Conservation (phyloP, 2,797 vertebrate genomes). For the Austrolebias charrua region DNA sequence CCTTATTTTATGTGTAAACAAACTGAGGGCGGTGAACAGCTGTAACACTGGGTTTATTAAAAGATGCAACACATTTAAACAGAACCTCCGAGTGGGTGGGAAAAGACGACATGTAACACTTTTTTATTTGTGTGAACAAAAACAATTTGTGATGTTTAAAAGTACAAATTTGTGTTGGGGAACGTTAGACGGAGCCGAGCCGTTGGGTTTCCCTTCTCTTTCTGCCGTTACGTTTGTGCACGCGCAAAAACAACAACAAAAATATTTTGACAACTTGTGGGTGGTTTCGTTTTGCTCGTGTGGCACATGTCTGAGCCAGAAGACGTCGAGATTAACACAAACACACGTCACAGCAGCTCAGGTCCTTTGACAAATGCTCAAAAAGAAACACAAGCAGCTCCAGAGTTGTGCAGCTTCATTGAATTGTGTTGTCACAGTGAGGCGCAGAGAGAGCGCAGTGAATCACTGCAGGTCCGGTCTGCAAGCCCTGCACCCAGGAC, state of each 20-base stretch:
- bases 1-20: not conserved
- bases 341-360: not conserved
- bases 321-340: not conserved
- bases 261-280: not conserved
- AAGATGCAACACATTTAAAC: not conserved
- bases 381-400: not conserved
- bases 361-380: not conserved
- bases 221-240: not conserved
- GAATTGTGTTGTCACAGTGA: slow-evolving; percentile 5
- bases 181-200: not conserved
- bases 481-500: not conserved
- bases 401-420: not conserved
- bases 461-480: not conserved
- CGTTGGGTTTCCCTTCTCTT: not conserved
- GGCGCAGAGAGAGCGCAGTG: not conserved
- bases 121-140: slow-evolving; percentile 3
- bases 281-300: not conserved
- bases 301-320: not conserved
- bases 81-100: not conserved
- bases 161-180: not conserved
- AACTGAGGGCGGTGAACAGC: not conserved
- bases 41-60: not conserved
- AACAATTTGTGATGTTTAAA: not conserved
- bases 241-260: not conserved
- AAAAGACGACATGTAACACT: slow-evolving; percentile 2